Evolutionary conservation across 2,888 invertebrate genomes (phyloP), one percentile per base, ranked within the genome.

Genomic region (Phyllotreta striolata): DNA sequence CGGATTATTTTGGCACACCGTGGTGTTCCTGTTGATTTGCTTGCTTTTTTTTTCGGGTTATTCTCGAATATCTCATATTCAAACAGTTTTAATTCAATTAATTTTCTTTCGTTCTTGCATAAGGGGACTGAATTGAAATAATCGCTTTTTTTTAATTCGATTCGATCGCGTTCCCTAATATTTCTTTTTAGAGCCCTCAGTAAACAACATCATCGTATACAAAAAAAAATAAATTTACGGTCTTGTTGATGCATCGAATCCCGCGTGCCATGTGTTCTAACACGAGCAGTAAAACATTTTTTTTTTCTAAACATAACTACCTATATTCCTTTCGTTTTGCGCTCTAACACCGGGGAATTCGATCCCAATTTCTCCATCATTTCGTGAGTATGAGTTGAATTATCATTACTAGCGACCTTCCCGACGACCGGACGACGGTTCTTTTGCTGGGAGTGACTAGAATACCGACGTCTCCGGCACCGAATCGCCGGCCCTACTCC

Each of bases 401-500:
- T 24, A n/a, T n/a, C n/a, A n/a, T 24, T 24, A 24, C 4, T 85
- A 88, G 88, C 77, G 88, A 88, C 74, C 83, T 88, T 63, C 87
- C 88, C 34, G 87, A 87, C 77, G 87, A 87, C 72, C 84, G 84
- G 75, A 84, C 86, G 69, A 84, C 87, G 56, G 87, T 88, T 55
- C 83, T 87, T 64, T 85, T 88, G 55, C 79, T 88, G 76, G 87
- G 87, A 66, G 87, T 87, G 66, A 87, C 85, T 79, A 87, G 86
- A 77, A 85, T 81, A 68, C 80, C 81, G 66, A 78, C 82, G 40
- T 81, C 82, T 46, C 81, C 81, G 65, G 65, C 76, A 65, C 76
- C 77, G 59, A 73, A 77, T 40, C 79, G 80, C 64, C 78, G 78
- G 68, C 79, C 62, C 5, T 62, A 38, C 12, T 55, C 62, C 4